These are phyloP conservation scores for Melopsittacus undulatus DNA, from an alignment of 2,797 vertebrate species.

Conservation along the genomic window DNA sequence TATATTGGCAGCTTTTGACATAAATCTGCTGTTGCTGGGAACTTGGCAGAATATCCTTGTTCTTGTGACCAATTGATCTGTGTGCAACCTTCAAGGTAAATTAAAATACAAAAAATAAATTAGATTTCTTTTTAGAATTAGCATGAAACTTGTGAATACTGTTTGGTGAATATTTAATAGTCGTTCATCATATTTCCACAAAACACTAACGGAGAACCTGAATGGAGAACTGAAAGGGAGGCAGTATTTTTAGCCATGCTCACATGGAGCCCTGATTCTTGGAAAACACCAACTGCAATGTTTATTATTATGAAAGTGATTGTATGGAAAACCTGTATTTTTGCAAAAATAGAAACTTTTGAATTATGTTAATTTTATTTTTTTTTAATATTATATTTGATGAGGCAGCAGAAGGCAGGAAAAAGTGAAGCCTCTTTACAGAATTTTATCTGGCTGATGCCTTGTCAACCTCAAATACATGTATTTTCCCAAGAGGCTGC, in stretches of 20 bases:
- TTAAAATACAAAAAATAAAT: not conserved
- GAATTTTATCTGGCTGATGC: not conserved
- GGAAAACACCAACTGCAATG: not conserved
- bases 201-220: not conserved
- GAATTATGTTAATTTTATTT: not conserved
- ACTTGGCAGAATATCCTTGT: not conserved
- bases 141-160: not conserved
- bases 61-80: not conserved
- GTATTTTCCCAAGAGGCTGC: not conserved
- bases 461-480: not conserved
- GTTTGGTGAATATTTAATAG: not conserved
- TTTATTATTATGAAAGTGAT: not conserved
- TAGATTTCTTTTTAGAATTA: not conserved
- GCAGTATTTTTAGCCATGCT: not conserved
- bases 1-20: conserved; percentile 10
- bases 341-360: not conserved
- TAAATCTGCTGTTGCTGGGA: conserved; percentile 20
- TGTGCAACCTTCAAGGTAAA: not conserved
- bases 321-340: not conserved
- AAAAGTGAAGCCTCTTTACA: not conserved
- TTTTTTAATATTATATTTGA: not conserved
- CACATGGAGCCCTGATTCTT: not conserved
- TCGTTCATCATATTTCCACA: not conserved
- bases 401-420: not conserved
- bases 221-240: not conserved